Base-by-base conservation (phyloP, 2,797 vertebrate genomes). In the Darevskia nairensis region DNA sequence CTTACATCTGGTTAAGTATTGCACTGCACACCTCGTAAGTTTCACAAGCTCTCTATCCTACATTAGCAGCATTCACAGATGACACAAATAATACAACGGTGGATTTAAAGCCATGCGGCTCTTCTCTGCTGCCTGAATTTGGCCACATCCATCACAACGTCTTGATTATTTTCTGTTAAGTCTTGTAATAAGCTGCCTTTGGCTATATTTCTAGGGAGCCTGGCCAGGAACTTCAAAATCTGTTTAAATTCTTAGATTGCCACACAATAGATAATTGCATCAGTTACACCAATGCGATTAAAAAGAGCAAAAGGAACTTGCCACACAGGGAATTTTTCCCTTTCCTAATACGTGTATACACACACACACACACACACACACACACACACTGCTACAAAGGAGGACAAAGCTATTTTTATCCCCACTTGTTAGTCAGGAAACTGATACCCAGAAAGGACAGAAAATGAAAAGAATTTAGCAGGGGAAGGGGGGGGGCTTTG, bases 31-130 rank as follows among this genome's bases (percentile, higher is more conserved):
- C n/a, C 2, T 1, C 9, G 1, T 77, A n/a, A 13, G 41, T 23
- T 32, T 68, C 61, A 69, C 85, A 64, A 79, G 76, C n/a, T 86
- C 64, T 86, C 41, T 79, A 9, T 29, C 76, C 32, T 68, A 50
- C 41, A 44, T 32, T 78, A 69, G 32, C 71, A 55, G 32, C 25
- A 55, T 86, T 77, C 10, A 78, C 59, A 64, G 39, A 55, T 71
- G 41, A 50, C 29, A 86, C 44, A 86, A 50, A 55, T 55, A 44
- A 11, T 6, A 23, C 76, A 50, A 35, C 35, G 21, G 23, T 29
- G 44, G 29, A 32, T 79, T 82, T 79, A 50, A 68, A 55, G 50
- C 50, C 50, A 55, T 15, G 21, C 0, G 6, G 35, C 32, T 71
- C 11, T 23, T 84, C 13, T 41, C 35, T 74, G 69, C 25, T 79